Percentiles rank a stretch among this genome's conserved stretches.
phyloP scores from a whole-genome alignment of 2,888 invertebrate genomes.

The Volucella zonaria region DNA sequence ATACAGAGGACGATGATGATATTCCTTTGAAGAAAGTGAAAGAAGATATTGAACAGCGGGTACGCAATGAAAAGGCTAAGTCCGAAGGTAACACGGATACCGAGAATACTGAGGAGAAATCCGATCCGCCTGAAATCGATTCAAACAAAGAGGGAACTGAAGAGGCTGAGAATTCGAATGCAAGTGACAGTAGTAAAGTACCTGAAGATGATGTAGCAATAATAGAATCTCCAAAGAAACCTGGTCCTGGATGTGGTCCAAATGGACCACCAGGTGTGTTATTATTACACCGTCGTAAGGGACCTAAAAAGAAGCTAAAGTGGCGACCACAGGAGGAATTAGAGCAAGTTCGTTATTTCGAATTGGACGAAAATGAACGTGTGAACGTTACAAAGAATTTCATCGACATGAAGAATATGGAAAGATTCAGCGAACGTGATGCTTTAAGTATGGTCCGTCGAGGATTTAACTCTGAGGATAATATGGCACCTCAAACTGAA shows the following conservation, averaged over 20 bases:
- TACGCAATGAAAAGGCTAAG: slow-evolving; percentile 78
- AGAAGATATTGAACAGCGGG: slow-evolving; percentile 81
- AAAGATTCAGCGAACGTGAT: slow-evolving; percentile 92
- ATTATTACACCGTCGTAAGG: slow-evolving; percentile 87
- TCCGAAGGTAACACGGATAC: slow-evolving; percentile 20
- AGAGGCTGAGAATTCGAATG: slow-evolving; percentile 73
- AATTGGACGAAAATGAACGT: slow-evolving; percentile 97
- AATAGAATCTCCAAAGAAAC: slow-evolving; percentile 78
- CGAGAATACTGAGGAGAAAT: not conserved
- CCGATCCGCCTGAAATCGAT: slow-evolving; percentile 25
- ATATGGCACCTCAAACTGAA: slow-evolving; percentile 91
- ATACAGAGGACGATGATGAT: slow-evolving; percentile 81
- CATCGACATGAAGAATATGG: slow-evolving; percentile 95
- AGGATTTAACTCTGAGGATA: slow-evolving; percentile 87
- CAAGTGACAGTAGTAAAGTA: slow-evolving; percentile 76
- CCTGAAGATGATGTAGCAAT: slow-evolving; percentile 75
- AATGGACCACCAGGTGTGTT: slow-evolving; percentile 90
- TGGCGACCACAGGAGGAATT: slow-evolving; percentile 92
- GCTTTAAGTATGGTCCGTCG: slow-evolving; percentile 91
- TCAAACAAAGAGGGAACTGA: slow-evolving; percentile 60
- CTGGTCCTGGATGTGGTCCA: slow-evolving; percentile 83
- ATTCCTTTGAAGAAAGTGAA: slow-evolving; percentile 81
- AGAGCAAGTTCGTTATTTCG: slow-evolving; percentile 93
- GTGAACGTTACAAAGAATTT: slow-evolving; percentile 97
- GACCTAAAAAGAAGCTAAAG: slow-evolving; percentile 90